phyloP scores from a whole-genome alignment of 2,888 invertebrate species.

The Orchestes rusci region DNA sequence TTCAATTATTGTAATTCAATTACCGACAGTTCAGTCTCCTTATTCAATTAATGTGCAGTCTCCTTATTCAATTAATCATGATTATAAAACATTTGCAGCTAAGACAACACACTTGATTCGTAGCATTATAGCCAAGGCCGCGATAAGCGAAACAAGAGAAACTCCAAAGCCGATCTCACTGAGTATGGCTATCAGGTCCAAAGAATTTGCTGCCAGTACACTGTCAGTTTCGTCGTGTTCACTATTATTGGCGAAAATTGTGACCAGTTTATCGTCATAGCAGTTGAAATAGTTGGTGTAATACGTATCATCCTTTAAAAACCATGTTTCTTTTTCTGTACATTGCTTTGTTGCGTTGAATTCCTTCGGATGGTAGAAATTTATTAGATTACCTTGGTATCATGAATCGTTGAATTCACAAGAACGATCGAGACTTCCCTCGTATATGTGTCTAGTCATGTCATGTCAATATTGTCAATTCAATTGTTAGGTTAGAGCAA shows the following conservation, averaged over 20 bases:
- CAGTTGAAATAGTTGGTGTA: conserved; percentile 52
- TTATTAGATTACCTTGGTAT: too few species aligned
- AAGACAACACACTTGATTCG: conserved; percentile 53
- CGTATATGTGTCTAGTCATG: too few species aligned
- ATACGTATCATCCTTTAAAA: conserved; percentile 39
- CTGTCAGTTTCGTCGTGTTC: neutral
- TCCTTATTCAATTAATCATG: neutral
- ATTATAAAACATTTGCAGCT: too few species aligned
- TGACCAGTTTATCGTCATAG: conserved; percentile 40
- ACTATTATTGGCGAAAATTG: conserved; percentile 28
- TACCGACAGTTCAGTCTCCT: too few species aligned
- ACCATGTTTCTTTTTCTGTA: conserved; percentile 47
- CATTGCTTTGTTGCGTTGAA: conserved; percentile 46
- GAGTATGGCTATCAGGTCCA: conserved; percentile 49
- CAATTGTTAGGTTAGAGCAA: too few species aligned
- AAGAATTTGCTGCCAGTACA: too few species aligned
- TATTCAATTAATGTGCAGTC: neutral
- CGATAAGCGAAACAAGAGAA: conserved; percentile 49
- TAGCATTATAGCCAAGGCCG: conserved; percentile 51
- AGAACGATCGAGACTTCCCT: too few species aligned
- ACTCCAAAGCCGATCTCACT: conserved; percentile 51
- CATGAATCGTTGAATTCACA: too few species aligned
- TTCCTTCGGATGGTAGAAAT: too few species aligned
- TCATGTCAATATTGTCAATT: too few species aligned
- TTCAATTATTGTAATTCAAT: too few species aligned